Evolutionary conservation across 2,113 vertebrate genomes (phyloP).

Genomic region (Emberiza fucata): DNA sequence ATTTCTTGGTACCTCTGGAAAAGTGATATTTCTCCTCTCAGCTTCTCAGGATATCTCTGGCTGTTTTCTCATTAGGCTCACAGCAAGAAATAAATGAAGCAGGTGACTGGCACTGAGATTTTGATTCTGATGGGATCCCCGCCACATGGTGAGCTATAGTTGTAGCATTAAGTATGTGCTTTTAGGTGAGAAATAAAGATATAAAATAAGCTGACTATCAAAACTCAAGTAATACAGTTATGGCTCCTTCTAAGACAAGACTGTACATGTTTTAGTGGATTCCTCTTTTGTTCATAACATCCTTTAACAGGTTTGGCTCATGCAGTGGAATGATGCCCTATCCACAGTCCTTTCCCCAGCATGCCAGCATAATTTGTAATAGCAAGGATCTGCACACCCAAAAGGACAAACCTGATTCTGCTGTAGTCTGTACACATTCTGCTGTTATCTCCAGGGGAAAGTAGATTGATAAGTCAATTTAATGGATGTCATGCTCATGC

Average conservation of each 20-base stretch:
- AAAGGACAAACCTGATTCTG: background rate
- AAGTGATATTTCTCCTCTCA: background rate
- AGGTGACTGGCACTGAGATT: constrained; percentile 52
- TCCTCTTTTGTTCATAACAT: background rate
- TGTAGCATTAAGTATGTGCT: background rate
- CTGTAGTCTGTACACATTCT: background rate
- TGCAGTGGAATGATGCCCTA: fast-evolving
- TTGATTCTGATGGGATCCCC: background rate
- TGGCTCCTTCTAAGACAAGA: background rate
- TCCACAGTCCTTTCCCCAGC: background rate
- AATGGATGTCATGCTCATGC: background rate
- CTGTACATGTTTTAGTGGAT: background rate
- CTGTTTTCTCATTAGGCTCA: constrained; percentile 61
- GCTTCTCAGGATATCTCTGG: constrained; percentile 11
- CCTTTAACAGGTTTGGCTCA: background rate
- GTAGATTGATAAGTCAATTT: background rate
- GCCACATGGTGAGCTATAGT: background rate
- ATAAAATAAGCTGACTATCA: background rate
- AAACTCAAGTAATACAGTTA: background rate
- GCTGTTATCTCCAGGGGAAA: background rate
- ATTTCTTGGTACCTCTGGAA: constrained; percentile 5
- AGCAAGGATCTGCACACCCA: background rate
- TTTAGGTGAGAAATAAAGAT: constrained; percentile 7
- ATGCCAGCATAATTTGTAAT: background rate
- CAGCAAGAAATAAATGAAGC: constrained; percentile 51